Base-by-base conservation (phyloP, 2,888 invertebrate genomes). In the Sympetrum striolatum region DNA sequence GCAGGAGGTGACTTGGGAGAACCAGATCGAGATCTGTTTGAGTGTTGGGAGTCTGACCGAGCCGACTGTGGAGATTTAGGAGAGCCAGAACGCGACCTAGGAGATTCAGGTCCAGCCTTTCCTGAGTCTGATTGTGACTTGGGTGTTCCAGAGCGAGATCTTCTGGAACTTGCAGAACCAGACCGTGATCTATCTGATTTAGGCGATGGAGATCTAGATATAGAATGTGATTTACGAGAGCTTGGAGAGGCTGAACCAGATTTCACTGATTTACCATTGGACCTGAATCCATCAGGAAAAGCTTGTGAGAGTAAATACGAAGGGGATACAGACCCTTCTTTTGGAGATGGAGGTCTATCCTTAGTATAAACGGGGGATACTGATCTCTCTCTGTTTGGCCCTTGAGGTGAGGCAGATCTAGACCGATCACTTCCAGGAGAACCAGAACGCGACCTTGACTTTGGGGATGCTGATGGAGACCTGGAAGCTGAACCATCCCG, bases 301-400 rank as follows among this genome's bases (percentile, higher is more conserved):
- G 86, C 86, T 60, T 86, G 86, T 37, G 86, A 86, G 14, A 60
- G 58, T 37, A 86, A 60, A n/a, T 86, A 86, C n/a, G 60, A 92
- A 12, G 92, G 92, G 1, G 93, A 93, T 31, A 91, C 92, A 58
- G 93, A 93, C 37, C 92, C 90, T 10, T 93, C 93, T 58, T 92
- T 91, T 31, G 92, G 92, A 64, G 92, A 92, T 25, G 90, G 90
- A 35, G 91, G 91, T 91, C 92, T 90, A 22, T 92, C 92, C n/a
- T 91, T 79, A 81, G 92, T 92, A 80, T 92, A 91, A 22, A 93
- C 93, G 31, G 92, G 92, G 1, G 94, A 93, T 3, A 93, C 93
- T 60, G 93, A 94, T 25, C 92, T 93, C 2, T 94, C 93, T 90
- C 86, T 86, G 14, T 60, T 58, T 37, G 86, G 64, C 0, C 86